Evolutionary conservation across 2,797 vertebrate genomes (phyloP).

Genomic region (Macrochelys suwanniensis): DNA sequence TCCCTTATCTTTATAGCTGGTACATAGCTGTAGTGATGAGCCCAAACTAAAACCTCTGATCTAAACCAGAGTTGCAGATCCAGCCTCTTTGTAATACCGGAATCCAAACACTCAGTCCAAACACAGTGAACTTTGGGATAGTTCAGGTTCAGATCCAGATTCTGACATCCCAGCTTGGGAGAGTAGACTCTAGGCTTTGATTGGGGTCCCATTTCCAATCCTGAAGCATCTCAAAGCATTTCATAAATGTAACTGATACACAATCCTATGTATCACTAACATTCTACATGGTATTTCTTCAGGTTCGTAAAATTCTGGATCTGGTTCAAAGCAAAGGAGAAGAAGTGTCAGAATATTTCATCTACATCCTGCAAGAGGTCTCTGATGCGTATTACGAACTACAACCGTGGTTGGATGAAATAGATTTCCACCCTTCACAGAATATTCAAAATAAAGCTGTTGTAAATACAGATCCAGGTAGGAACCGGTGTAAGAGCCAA

Average conservation of each 20-base stretch:
- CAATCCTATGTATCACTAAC: not conserved
- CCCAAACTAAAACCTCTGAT: not conserved
- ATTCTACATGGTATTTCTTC: constrained; percentile 8
- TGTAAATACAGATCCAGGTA: constrained; percentile 95
- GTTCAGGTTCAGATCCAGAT: not conserved
- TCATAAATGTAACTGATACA: not conserved
- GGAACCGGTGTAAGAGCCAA: not conserved
- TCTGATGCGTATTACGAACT: constrained; percentile 92
- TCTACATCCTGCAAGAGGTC: constrained; percentile 88
- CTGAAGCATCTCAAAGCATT: not conserved
- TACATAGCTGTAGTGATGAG: not conserved
- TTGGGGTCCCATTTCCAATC: not conserved
- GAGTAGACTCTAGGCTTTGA: not conserved
- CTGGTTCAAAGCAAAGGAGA: constrained; percentile 95
- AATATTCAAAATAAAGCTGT: constrained; percentile 81
- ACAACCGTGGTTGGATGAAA: constrained; percentile 89
- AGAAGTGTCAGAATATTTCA: constrained; percentile 90
- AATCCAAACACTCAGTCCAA: not conserved
- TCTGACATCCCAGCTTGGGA: not conserved
- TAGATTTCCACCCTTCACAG: constrained; percentile 85
- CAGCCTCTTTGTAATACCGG: not conserved
- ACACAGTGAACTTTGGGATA: not conserved
- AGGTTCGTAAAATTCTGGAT: constrained; percentile 95
- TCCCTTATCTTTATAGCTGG: not conserved
- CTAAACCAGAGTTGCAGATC: not conserved